phyloP scores from a whole-genome alignment of 2,888 invertebrate genomes.

The Protodeltote pygarga region DNA sequence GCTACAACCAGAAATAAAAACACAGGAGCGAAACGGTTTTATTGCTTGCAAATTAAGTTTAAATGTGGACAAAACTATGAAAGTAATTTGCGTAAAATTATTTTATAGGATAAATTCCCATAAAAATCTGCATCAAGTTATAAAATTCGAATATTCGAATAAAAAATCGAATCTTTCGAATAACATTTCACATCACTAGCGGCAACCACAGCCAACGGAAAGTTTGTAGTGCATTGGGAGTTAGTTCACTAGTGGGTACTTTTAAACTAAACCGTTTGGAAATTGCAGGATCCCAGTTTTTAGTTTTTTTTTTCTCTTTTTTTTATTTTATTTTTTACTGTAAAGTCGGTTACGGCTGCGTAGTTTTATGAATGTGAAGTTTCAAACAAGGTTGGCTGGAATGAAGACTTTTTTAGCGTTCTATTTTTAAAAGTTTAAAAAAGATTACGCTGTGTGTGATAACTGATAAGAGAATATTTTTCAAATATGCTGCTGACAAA shows the following conservation, averaged over 20 bases:
- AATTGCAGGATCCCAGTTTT: constrained; percentile 64
- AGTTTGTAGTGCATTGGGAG: constrained; percentile 66
- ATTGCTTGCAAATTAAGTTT: no score
- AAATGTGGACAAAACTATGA: no score
- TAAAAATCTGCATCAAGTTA: background rate
- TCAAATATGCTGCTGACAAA: no score
- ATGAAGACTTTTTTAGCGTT: constrained; percentile 9
- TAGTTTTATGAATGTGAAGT: constrained; percentile 34
- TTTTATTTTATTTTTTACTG: constrained; percentile 23
- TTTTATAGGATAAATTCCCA: no score
- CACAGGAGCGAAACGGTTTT: no score
- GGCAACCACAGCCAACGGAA: constrained; percentile 52
- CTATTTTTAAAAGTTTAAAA: background rate
- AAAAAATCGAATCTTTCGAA: constrained; percentile 24
- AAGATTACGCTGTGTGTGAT: background rate
- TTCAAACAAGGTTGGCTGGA: constrained; percentile 10
- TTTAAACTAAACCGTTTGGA: constrained; percentile 68
- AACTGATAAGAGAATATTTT: background rate
- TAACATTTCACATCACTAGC: constrained; percentile 40
- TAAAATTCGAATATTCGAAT: background rate
- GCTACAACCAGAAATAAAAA: no score
- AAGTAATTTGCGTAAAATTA: no score
- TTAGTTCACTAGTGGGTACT: constrained; percentile 61
- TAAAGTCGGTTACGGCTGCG: constrained; percentile 29
- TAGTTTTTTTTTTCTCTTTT: constrained; percentile 47